Percentiles rank a stretch among this genome's conserved stretches.
Conservation (phyloP, 2,113 vertebrate species). For the Numenius arquata region DNA sequence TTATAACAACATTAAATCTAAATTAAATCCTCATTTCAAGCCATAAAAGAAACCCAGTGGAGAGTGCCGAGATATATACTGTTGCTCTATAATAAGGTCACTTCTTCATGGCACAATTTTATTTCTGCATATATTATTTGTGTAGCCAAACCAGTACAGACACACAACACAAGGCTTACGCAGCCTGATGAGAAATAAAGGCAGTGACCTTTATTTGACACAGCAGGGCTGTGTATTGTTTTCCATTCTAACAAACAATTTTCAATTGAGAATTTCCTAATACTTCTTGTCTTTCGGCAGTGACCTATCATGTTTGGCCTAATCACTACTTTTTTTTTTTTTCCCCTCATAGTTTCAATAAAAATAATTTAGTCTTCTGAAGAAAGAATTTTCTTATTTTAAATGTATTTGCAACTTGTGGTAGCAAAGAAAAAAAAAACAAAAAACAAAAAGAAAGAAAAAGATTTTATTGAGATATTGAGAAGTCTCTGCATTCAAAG, state of each 20-base stretch:
- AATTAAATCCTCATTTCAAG: slow-evolving; percentile 33
- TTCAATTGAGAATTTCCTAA: not conserved
- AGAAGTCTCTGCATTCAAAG: not conserved
- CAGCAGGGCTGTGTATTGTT: not conserved
- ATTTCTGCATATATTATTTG: not conserved
- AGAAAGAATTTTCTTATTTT: not conserved
- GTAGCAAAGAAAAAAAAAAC: not conserved
- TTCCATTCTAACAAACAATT: not conserved
- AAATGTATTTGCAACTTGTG: not conserved
- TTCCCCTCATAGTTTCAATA: not conserved
- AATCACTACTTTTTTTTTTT: not conserved
- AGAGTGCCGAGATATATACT: not conserved
- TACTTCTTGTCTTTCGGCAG: not conserved
- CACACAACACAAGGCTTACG: not conserved
- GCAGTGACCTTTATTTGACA: not conserved
- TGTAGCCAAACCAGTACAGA: not conserved
- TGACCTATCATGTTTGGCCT: not conserved
- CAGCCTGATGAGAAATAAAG: not conserved
- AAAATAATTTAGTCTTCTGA: not conserved
- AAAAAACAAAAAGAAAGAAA: too few relatives aligned
- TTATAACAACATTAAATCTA: slow-evolving; percentile 40
- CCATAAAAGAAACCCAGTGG: not conserved
- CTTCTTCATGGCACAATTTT: not conserved
- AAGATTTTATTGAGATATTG: not conserved
- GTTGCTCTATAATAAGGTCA: not conserved